Conservation (phyloP, 2,113 vertebrate species). For the Pelusios castaneus region DNA sequence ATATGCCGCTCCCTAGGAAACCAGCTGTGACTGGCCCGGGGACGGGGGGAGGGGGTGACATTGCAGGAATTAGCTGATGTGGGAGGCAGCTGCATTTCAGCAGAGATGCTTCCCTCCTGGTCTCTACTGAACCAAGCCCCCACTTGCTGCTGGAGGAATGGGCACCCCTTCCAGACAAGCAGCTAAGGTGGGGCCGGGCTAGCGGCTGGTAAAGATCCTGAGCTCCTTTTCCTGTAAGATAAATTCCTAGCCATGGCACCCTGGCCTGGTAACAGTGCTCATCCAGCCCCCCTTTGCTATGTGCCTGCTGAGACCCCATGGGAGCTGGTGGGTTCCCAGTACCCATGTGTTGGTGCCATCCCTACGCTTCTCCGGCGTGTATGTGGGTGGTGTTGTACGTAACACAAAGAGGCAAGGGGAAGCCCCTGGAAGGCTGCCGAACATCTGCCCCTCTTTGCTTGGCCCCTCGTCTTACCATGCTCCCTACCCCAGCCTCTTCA, state of each 20-base stretch:
- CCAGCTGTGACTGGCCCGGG: background rate
- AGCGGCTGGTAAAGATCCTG: background rate
- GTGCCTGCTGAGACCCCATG: background rate
- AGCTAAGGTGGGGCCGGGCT: background rate
- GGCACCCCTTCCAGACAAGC: background rate
- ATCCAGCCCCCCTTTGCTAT: background rate
- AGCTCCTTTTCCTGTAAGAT: background rate
- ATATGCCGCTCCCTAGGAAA: background rate
- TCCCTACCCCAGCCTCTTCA: background rate
- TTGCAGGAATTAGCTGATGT: background rate
- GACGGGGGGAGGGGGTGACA: background rate
- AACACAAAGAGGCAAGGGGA: too few species aligned
- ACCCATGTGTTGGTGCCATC: background rate
- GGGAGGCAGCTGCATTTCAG: background rate
- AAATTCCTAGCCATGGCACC: background rate
- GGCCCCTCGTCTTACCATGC: too few species aligned
- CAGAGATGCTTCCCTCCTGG: background rate
- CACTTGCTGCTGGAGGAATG: background rate
- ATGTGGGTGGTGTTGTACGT: too few species aligned
- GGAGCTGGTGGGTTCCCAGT: background rate
- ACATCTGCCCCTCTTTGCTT: background rate
- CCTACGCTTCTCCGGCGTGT: too few species aligned
- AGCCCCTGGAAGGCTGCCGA: background rate
- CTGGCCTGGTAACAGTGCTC: too few species aligned
- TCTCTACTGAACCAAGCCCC: background rate